phyloP scores from a whole-genome alignment of 2,888 invertebrate genomes.

The Cheilosia variabilis region DNA sequence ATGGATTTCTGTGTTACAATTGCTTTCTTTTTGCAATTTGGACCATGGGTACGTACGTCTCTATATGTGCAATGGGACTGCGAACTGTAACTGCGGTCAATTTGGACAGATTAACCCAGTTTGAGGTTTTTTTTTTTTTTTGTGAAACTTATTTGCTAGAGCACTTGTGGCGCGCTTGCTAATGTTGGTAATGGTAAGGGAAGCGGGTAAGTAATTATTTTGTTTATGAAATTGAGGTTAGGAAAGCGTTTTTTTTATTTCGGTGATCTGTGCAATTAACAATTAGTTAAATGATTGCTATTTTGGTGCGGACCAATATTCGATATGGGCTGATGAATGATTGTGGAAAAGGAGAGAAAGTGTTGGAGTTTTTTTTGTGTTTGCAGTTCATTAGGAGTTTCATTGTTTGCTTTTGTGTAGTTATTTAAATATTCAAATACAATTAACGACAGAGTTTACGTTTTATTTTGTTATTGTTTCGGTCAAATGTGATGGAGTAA shows the following conservation, averaged over 20 bases:
- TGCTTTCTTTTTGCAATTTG: slow-evolving; percentile 42
- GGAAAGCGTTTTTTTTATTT: slow-evolving; percentile 21
- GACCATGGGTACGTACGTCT: slow-evolving; percentile 2
- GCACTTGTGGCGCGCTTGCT: slow-evolving; percentile 2
- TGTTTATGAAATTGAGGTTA: slow-evolving; percentile 41
- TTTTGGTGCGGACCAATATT: slow-evolving; percentile 3
- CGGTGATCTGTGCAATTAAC: slow-evolving; percentile 12
- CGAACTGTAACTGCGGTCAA: slow-evolving; percentile 38
- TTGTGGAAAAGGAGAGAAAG: not conserved
- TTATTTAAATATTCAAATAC: slow-evolving; percentile 9
- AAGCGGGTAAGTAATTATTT: slow-evolving; percentile 16
- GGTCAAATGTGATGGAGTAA: too few relatives aligned
- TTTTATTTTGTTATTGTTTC: too few relatives aligned
- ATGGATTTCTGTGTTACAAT: slow-evolving; percentile 5
- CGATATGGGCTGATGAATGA: not conserved
- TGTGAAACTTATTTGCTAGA: slow-evolving; percentile 22
- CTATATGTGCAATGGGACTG: not conserved
- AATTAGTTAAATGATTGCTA: slow-evolving; percentile 30
- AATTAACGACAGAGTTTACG: not conserved
- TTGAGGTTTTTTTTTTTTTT: slow-evolving; percentile 8
- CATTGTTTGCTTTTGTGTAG: not conserved
- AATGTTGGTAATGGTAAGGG: not conserved
- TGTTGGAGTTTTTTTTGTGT: not conserved
- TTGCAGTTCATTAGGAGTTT: slow-evolving; percentile 19
- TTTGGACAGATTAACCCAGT: slow-evolving; percentile 66